Base-by-base conservation (phyloP, 2,888 invertebrate genomes). In the Yponomeuta malinellus region DNA sequence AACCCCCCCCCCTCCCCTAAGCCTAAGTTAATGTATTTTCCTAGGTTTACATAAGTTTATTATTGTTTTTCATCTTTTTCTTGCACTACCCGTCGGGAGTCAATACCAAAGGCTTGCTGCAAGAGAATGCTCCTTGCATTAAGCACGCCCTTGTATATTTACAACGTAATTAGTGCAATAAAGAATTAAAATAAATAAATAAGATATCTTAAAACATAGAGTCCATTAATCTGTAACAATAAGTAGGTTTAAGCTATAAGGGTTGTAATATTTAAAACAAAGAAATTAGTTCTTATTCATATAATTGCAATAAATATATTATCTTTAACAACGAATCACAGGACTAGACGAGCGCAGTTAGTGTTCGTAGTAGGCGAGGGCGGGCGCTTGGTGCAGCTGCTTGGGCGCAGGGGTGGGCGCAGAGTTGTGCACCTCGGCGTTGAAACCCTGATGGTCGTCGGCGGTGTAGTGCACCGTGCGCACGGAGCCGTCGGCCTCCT, bases 261-360 rank as follows among this genome's bases (percentile, higher is more conserved):
- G 73, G 67, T 66, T 70, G 10, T n/a, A 64, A 10, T 5, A 29
- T 15, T 3, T 59, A 59, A 59, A 59, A 15, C 12, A 15, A 59
- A 15, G 3, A 3, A 1, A 23, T 43, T 68, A 6, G 23, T 48
- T 68, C 68, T 68, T 70, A 73, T 76, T 77, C 72, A 73, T 83
- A 73, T 84, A 83, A 23, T 81, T 83, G 73, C 74, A 78, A 78
- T 77, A 76, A 83, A 83, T 84, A 79, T 84, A 79, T 84, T 84
- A 79, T 84, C 10, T 5, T 48, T 8, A 68, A 43, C 68, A 68
- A 48, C n/a, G 23, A 48, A 10, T 8, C 10, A 48, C 43, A 43
- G n/a, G 68, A 6, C 15, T 33, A 33, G 37, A 15, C 23, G n/a
- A 5, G 48, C 1, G 43, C 52, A 29, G 15, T 52, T 69, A 69